These are phyloP conservation scores for Phalacrocorax brasilianus DNA, from an alignment of 2,113 vertebrate species.

Conservation along the genomic window DNA sequence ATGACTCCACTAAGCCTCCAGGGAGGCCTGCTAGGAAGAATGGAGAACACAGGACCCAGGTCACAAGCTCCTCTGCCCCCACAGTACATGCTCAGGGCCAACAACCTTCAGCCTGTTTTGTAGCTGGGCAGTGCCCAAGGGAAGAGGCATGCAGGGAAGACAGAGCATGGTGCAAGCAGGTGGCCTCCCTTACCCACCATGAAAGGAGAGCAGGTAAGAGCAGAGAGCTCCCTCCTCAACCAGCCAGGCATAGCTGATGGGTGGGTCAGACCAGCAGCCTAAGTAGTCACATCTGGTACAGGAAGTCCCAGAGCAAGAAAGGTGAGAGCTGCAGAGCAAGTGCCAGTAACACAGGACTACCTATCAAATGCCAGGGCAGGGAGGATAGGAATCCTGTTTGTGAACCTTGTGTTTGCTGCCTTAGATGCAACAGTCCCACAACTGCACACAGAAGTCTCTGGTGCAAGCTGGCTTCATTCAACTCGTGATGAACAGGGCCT, in stretches of 20 bases:
- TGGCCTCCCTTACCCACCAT: neutral
- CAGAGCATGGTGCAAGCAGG: neutral
- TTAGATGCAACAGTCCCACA: neutral
- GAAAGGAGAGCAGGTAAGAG: neutral
- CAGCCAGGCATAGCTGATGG: neutral
- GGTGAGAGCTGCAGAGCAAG: neutral
- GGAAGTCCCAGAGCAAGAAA: neutral
- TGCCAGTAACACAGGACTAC: neutral
- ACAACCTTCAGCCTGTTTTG: accelerated
- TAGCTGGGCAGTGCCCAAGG: neutral
- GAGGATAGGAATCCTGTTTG: neutral
- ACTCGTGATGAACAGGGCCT: neutral
- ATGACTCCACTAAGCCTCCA: neutral
- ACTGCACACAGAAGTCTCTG: neutral
- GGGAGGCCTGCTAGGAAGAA: neutral
- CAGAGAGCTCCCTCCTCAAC: neutral
- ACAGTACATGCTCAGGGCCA: neutral
- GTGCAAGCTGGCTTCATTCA: neutral
- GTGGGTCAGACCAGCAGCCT: neutral
- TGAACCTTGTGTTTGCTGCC: neutral
- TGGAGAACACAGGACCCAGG: neutral
- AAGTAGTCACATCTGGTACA: neutral
- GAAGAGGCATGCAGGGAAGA: neutral
- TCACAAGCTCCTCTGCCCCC: neutral
- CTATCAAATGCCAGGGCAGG: neutral